Evolutionary conservation across 1,140 invertebrate genomes (phyloP), one percentile per base, ranked within the genome.

Genomic region (Limonius californicus): DNA sequence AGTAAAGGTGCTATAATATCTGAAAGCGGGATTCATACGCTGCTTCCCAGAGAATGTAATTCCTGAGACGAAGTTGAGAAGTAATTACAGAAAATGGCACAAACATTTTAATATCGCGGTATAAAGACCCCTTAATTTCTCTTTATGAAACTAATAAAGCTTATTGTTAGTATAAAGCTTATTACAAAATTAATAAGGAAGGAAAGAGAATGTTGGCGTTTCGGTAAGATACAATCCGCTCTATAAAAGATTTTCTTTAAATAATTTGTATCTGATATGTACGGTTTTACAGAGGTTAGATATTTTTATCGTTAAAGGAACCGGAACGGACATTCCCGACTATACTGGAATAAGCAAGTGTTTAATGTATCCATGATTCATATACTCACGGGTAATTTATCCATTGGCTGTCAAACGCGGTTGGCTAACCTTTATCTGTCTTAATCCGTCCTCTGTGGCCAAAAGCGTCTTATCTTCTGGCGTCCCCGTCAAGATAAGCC

Each of bases 341-440:
- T n/a, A n/a, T n/a, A n/a, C n/a, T n/a, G n/a, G 23, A 4, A 27
- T 27, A 27, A 27, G 23, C 23, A 27, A 27, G 23, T 27, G 23
- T 27, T 27, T 27, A 27, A 27, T 9, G 23, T 27, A 4, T 9
- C 23, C 23, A 50, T 50, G 45, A 50, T 50, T 50, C 45, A 19
- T 50, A 21, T 16, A 21, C 20, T 55, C 54, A 8, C n/a, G 45
- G 39, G 62, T 59, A 63, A 67, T 64, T 59, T 67, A 67, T 67
- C 62, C 62, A 64, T 64, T 35, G 62, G 27, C 65, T 67, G 65
- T 64, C 65, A 67, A 63, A 64, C 43, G 59, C 62, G 65, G 65
- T 67, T 56, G 59, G 50, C 59, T 59, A 62, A 67, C 65, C 64
- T 67, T 67, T 67, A 67, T 67, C 65, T 64, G 57, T 64, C 62